These are phyloP conservation scores for Hypolimnas misippus DNA, from an alignment of 2,888 invertebrate genomes.

Conservation along the genomic window DNA sequence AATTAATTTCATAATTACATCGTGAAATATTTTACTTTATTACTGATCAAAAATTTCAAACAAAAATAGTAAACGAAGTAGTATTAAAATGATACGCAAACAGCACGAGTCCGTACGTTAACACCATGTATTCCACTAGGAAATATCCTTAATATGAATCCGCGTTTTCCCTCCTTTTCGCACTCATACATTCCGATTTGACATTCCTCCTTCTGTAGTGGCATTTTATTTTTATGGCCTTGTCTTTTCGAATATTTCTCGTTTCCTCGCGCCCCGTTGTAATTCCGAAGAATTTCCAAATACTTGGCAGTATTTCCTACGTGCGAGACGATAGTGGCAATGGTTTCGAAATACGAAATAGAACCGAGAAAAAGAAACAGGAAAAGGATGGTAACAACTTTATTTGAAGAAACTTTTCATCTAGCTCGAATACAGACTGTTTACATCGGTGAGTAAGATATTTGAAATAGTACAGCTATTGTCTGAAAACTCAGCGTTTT, in stretches of 20 bases:
- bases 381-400: conserved; percentile 47
- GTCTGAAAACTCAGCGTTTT: conserved; percentile 50
- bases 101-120: not conserved
- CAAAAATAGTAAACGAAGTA: not conserved
- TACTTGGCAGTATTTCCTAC: conserved; percentile 56
- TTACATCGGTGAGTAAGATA: conserved; percentile 50
- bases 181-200: conserved; percentile 61
- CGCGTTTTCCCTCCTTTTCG: conserved; percentile 18
- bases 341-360: conserved; percentile 48
- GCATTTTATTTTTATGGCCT: conserved; percentile 70
- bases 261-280: conserved; percentile 53
- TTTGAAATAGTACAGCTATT: conserved; percentile 50
- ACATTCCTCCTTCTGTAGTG: conserved; percentile 61
- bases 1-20: conserved; percentile 19
- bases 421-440: conserved; percentile 38
- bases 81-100: not conserved
- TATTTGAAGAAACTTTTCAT: conserved; percentile 39
- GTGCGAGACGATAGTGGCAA: conserved; percentile 45
- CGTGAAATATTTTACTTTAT: not conserved
- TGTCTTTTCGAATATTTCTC: conserved; percentile 66
- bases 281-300: conserved; percentile 62
- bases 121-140: not conserved
- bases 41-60: not conserved
- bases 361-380: conserved; percentile 47
- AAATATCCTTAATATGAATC: conserved; percentile 22